phyloP scores from a whole-genome alignment of 2,888 invertebrate genomes.

The Falcaria lacertinaria region DNA sequence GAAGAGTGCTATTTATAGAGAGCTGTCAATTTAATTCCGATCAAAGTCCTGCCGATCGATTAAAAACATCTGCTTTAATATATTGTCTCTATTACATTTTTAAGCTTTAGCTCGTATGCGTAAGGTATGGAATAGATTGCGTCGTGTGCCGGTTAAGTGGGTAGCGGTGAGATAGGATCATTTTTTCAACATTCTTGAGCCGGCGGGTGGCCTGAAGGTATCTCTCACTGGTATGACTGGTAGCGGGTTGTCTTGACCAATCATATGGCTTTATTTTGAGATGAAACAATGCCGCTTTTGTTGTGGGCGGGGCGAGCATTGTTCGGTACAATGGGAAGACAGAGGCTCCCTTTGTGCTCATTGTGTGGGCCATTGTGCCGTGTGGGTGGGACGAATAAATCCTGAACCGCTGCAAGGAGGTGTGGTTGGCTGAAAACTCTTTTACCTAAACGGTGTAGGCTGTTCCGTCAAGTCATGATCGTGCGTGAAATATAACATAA shows the following conservation, averaged over 20 bases:
- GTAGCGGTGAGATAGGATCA: slow-evolving; percentile 33
- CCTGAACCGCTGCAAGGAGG: slow-evolving; percentile 22
- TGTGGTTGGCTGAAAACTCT: slow-evolving; percentile 43
- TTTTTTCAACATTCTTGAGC: slow-evolving; percentile 40
- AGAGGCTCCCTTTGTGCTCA: slow-evolving; percentile 61
- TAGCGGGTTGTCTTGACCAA: slow-evolving; percentile 47
- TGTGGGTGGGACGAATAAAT: slow-evolving; percentile 23
- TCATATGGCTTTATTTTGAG: slow-evolving; percentile 36
- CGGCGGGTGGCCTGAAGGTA: slow-evolving; percentile 48
- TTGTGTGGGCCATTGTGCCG: slow-evolving; percentile 48
- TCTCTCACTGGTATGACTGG: slow-evolving; percentile 11
- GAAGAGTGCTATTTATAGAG: slow-evolving; percentile 40
- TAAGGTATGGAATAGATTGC: slow-evolving; percentile 9
- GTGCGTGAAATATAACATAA: too few species aligned
- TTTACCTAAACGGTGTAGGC: slow-evolving; percentile 28
- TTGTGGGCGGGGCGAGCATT: slow-evolving; percentile 62
- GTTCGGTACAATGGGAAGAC: slow-evolving; percentile 74
- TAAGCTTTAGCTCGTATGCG: slow-evolving; percentile 3
- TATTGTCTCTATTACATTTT: slow-evolving; percentile 12
- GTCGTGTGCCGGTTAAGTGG: slow-evolving; percentile 16
- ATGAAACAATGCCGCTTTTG: slow-evolving; percentile 73
- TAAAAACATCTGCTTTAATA: slow-evolving; percentile 44
- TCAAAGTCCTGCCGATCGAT: slow-evolving; percentile 46
- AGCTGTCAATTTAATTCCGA: slow-evolving; percentile 61
- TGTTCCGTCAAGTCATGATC: background rate